Percentiles rank a stretch among this genome's conserved stretches.
phyloP scores from a whole-genome alignment of 2,888 invertebrate genomes.

The Aphidoletes aphidimyza region DNA sequence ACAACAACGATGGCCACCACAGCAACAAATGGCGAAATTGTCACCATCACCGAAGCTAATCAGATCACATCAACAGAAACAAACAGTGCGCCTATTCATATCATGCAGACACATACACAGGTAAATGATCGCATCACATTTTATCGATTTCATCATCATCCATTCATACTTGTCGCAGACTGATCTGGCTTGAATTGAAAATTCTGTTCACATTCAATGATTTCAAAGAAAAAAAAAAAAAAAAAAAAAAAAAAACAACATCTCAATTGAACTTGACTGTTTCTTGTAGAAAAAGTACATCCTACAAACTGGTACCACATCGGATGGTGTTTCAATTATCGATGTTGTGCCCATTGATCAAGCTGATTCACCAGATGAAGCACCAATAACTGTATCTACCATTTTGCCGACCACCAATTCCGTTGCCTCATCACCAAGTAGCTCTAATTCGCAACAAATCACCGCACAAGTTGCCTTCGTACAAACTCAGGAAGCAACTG shows the following conservation, averaged over 20 bases:
- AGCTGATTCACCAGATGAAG: slow-evolving; percentile 64
- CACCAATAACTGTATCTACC: slow-evolving; percentile 58
- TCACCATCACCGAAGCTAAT: slow-evolving; percentile 54
- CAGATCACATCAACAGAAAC: background rate
- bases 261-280: background rate
- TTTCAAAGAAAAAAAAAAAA: background rate
- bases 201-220: background rate
- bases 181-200: no score
- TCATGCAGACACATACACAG: slow-evolving; percentile 26
- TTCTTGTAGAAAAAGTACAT: slow-evolving; percentile 63
- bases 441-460: slow-evolving; percentile 63
- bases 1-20: slow-evolving; percentile 52
- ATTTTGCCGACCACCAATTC: slow-evolving; percentile 58
- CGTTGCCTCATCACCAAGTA: slow-evolving; percentile 61
- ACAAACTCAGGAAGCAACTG: slow-evolving; percentile 60
- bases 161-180: no score
- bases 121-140: background rate
- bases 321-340: slow-evolving; percentile 61
- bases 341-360: slow-evolving; percentile 65
- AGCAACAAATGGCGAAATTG: slow-evolving; percentile 55
- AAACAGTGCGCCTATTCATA: background rate
- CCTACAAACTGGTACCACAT: slow-evolving; percentile 60
- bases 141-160: background rate
- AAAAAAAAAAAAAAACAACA: no score
- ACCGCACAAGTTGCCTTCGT: slow-evolving; percentile 65